phyloP scores from a whole-genome alignment of 1,140 invertebrate genomes.

The Oreohelix idahoensis region DNA sequence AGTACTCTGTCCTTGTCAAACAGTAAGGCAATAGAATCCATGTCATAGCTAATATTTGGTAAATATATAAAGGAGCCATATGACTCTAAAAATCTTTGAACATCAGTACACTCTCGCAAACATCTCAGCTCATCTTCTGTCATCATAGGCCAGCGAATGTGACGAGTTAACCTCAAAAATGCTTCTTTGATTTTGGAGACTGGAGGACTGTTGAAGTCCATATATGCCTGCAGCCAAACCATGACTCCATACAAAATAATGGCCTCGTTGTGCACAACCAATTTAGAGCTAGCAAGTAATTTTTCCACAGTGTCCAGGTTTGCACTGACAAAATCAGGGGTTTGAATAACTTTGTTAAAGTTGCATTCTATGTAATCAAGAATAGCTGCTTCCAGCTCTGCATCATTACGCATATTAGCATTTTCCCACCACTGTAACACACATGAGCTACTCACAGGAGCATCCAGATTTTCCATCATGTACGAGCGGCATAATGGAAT shows the following conservation, averaged over 20 bases:
- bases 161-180: slow-evolving; percentile 83
- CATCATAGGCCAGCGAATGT: slow-evolving; percentile 92
- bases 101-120: not conserved
- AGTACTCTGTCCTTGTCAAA: not conserved
- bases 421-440: slow-evolving; percentile 93
- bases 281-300: slow-evolving; percentile 86
- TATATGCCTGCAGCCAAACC: slow-evolving; percentile 64
- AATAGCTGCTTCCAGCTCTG: slow-evolving; percentile 83
- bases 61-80: slow-evolving; percentile 5
- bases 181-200: slow-evolving; percentile 43
- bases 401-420: slow-evolving; percentile 85
- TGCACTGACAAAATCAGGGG: slow-evolving; percentile 86
- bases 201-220: slow-evolving; percentile 6
- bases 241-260: slow-evolving; percentile 84
- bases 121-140: slow-evolving; percentile 74
- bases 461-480: slow-evolving; percentile 89
- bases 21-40: not conserved
- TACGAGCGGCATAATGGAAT: slow-evolving; percentile 31
- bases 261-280: slow-evolving; percentile 93
- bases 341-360: slow-evolving; percentile 85
- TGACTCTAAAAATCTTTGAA: slow-evolving; percentile 32
- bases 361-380: slow-evolving; percentile 94
- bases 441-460: slow-evolving; percentile 84
- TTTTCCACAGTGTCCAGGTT: slow-evolving; percentile 85
- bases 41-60: not conserved